Evolutionary conservation across 2,797 vertebrate genomes (phyloP).

Genomic region (Dermochelys coriacea): DNA sequence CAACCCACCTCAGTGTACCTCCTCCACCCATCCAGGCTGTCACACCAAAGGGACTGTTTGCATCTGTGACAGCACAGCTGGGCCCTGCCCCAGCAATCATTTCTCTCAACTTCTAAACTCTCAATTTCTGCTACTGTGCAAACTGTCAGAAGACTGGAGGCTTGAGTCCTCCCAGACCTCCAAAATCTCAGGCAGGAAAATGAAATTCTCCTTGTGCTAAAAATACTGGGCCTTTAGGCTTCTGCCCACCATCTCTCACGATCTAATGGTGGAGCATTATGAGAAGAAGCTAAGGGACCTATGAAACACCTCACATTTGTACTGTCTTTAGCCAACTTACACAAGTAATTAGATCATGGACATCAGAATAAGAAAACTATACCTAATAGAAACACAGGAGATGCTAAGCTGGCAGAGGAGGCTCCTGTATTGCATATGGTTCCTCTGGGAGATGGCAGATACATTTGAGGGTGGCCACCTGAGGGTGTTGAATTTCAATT

Average conservation of each 20-base stretch:
- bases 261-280: no score
- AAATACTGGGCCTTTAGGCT: background rate
- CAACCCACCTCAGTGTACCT: background rate
- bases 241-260: no score
- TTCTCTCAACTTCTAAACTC: background rate
- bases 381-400: background rate
- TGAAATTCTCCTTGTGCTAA: background rate
- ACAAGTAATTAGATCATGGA: background rate
- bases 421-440: background rate
- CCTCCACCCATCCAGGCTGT: background rate
- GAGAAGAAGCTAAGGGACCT: background rate
- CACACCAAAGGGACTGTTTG: background rate
- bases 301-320: accelerated
- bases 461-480: background rate
- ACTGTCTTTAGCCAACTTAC: background rate
- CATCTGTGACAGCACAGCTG: background rate
- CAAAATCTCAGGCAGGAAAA: background rate
- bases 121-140: background rate
- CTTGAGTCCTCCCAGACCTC: background rate
- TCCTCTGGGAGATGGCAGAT: background rate
- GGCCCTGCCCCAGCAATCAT: background rate
- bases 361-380: background rate
- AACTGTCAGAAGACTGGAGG: background rate
- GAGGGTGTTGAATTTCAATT: background rate
- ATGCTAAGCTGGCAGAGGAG: accelerated